Evolutionary conservation across 2,888 invertebrate species (phyloP).

Genomic region (Myopa testacea): DNA sequence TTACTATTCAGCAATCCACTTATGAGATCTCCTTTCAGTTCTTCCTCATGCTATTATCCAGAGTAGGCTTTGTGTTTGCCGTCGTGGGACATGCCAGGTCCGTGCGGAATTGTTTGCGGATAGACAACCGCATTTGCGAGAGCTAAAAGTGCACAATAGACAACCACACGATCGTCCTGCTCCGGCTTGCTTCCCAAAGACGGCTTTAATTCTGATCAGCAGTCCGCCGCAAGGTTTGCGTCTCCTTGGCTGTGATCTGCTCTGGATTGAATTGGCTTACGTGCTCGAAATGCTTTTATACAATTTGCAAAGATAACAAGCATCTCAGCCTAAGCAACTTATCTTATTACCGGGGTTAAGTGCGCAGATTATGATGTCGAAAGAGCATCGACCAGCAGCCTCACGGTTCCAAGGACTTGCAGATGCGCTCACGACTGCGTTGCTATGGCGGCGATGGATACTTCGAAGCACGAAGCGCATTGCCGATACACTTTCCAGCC

Average conservation of each 20-base stretch:
- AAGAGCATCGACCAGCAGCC: constrained; percentile 44
- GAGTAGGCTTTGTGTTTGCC: constrained; percentile 10
- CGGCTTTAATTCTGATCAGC: constrained; percentile 33
- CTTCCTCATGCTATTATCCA: constrained; percentile 1
- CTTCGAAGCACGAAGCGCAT: background rate
- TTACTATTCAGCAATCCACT: constrained; percentile 51
- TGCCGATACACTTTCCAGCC: constrained; percentile 16
- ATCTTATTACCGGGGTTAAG: constrained; percentile 63
- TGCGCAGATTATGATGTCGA: constrained; percentile 59
- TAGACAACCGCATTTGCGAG: background rate
- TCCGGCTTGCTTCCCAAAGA: background rate
- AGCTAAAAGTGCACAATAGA: constrained; percentile 19
- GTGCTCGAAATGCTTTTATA: constrained; percentile 55
- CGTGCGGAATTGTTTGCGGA: constrained; percentile 27
- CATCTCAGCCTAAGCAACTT: constrained; percentile 56
- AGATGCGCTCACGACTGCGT: constrained; percentile 7
- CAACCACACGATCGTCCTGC: constrained; percentile 21
- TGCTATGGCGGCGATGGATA: background rate
- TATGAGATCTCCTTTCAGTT: constrained; percentile 33
- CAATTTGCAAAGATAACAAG: constrained; percentile 62
- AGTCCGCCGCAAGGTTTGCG: background rate
- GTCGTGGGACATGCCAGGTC: background rate
- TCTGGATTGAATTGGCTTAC: constrained; percentile 57
- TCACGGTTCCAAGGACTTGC: background rate
- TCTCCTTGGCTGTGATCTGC: constrained; percentile 32